phyloP scores from a whole-genome alignment of 1,140 invertebrate genomes.

The Ceratosolen fusciceps region DNA sequence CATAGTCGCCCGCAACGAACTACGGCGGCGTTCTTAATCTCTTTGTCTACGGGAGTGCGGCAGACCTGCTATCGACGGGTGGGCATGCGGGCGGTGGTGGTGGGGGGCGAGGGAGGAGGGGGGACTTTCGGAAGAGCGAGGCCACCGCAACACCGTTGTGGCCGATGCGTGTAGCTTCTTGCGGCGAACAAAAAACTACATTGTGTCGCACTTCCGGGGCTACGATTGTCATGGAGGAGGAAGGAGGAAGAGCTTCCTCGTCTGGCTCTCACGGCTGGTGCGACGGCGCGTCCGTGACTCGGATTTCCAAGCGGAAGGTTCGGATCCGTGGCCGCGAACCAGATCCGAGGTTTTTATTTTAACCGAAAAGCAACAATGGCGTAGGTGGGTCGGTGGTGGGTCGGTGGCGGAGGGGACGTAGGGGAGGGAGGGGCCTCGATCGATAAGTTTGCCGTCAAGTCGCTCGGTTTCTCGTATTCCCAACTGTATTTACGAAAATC shows the following conservation, averaged over 20 bases:
- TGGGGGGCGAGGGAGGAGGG: neutral
- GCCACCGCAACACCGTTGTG: neutral
- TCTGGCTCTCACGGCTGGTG: neutral
- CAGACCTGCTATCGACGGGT: neutral
- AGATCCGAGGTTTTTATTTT: no score
- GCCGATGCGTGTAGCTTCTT: neutral
- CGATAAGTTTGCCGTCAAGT: no score
- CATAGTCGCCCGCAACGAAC: conserved; percentile 16
- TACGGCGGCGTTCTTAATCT: conserved; percentile 37
- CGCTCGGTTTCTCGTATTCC: no score
- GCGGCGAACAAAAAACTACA: neutral
- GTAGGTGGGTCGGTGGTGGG: neutral
- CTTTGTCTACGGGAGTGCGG: conserved; percentile 18
- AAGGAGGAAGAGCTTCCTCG: neutral
- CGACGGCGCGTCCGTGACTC: no score
- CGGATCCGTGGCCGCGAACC: no score
- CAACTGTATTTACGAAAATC: no score
- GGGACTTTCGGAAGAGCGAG: neutral
- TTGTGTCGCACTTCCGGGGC: neutral
- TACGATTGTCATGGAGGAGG: neutral
- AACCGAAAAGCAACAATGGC: neutral
- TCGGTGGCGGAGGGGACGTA: no score
- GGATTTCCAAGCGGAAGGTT: neutral
- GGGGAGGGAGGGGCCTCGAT: no score
- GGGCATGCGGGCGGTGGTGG: neutral